Conservation (phyloP, 2,888 invertebrate species). For the Pyrrhosoma nymphula region DNA sequence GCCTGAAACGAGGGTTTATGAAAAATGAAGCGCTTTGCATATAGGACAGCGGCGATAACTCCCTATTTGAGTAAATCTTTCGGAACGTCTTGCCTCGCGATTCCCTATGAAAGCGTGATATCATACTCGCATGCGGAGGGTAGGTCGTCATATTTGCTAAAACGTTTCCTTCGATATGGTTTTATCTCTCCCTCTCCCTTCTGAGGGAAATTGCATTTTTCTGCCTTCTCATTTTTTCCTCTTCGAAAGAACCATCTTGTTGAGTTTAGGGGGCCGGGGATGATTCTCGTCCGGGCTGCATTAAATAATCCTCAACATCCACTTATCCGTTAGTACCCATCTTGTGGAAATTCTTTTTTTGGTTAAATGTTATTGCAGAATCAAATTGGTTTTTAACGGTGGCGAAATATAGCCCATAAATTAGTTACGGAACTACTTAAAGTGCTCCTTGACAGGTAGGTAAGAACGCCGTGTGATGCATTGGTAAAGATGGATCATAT, state of each 20-base stretch:
- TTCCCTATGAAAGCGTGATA: neutral
- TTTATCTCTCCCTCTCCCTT: neutral
- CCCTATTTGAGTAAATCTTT: slow-evolving; percentile 20
- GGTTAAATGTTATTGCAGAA: neutral
- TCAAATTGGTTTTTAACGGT: neutral
- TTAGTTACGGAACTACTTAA: neutral
- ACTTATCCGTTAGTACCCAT: neutral
- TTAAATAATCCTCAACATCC: neutral
- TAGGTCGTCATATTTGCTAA: neutral
- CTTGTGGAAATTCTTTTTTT: neutral
- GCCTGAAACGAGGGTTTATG: slow-evolving; percentile 27
- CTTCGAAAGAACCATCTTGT: neutral
- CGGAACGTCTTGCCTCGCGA: neutral
- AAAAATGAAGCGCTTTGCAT: neutral
- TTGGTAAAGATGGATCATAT: too few relatives aligned
- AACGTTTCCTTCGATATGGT: neutral
- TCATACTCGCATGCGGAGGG: neutral
- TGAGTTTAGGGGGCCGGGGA: neutral
- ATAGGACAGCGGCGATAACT: neutral
- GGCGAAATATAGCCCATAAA: neutral
- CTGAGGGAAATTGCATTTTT: neutral
- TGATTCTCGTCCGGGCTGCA: neutral
- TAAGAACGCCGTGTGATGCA: too few relatives aligned
- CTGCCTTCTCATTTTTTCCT: neutral
- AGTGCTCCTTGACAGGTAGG: neutral